phyloP scores from a whole-genome alignment of 2,797 vertebrate genomes.

The Myotis findleyi region DNA sequence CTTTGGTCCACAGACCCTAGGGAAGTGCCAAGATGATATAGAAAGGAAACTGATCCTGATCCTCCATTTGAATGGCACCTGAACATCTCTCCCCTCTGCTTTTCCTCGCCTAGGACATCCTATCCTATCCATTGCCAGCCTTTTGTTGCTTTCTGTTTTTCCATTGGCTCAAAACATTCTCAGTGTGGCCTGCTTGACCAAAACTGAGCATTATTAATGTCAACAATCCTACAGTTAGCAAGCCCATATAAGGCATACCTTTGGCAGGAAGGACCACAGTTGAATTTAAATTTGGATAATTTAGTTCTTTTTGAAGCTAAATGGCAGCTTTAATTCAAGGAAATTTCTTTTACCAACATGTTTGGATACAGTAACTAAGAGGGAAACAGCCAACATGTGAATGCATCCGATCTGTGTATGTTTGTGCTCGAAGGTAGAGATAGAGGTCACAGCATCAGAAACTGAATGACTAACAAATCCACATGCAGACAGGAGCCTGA shows the following conservation, averaged over 20 bases:
- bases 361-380: constrained; percentile 26
- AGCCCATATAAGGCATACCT: constrained; percentile 33
- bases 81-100: neutral
- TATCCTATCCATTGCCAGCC: neutral
- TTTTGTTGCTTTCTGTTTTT: neutral
- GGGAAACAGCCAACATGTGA: neutral
- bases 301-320: constrained; percentile 49
- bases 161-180: constrained; percentile 13
- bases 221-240: constrained; percentile 11
- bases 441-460: neutral
- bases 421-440: neutral
- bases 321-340: constrained; percentile 53
- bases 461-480: neutral
- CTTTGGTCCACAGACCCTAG: neutral
- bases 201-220: constrained; percentile 56
- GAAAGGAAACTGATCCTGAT: neutral
- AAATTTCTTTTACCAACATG: constrained; percentile 39
- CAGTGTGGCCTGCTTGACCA: constrained; percentile 12
- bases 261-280: neutral
- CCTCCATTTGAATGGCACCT: neutral
- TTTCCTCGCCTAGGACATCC: neutral
- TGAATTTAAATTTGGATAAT: constrained; percentile 39
- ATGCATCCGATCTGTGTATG: neutral
- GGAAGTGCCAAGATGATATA: constrained; percentile 9
- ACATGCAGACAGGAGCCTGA: neutral